Base-by-base conservation (phyloP, 2,113 vertebrate genomes). In the Calidris pygmaea region DNA sequence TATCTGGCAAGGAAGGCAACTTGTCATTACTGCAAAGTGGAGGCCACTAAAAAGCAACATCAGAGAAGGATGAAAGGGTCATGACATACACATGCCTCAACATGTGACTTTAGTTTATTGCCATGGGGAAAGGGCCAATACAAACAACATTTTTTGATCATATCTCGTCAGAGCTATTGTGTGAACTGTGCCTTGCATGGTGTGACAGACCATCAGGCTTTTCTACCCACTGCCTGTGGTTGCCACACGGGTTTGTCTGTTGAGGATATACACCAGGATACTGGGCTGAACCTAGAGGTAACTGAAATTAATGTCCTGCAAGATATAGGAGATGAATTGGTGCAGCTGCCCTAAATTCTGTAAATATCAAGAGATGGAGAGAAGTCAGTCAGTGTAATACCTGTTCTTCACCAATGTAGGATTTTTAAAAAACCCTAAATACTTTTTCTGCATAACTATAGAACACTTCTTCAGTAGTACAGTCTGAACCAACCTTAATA, bases 371-470 rank as follows among this genome's bases (percentile, higher is more conserved):
- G 39, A 39, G 55, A 59, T 6, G 21, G 6, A 35, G 11, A 75
- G 14, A 59, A 58, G 16, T 39, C 53, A 60, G 13, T 29, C 35
- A 41, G 32, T 65, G 16, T 71, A 48, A 5, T 27, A 39, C 5
- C 27, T 63, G 22, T 60, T 20, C 50, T 90, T 90, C 72, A 92
- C 35, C 41, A 30, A 11, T 35, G 24, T 4, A 60, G 45, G 43
- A 63, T 35, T 83, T 87, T 82, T 23, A 52, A 68, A 21, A 82
- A 87, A 59, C 35, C 17, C 13, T 65, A 63, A 68, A 47, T 39
- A 34, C 0, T 1, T 10, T 43, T 22, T 47, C 60, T 90, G 19
- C 3, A 0, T 62, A 66, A 29, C 9, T 41, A 10, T 2, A 53
- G 50, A 43, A n/a, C 32, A 29, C 13, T 24, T 80, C 85, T 56